Base-by-base conservation (phyloP, 2,888 invertebrate genomes). In the Mycogona germanica region DNA sequence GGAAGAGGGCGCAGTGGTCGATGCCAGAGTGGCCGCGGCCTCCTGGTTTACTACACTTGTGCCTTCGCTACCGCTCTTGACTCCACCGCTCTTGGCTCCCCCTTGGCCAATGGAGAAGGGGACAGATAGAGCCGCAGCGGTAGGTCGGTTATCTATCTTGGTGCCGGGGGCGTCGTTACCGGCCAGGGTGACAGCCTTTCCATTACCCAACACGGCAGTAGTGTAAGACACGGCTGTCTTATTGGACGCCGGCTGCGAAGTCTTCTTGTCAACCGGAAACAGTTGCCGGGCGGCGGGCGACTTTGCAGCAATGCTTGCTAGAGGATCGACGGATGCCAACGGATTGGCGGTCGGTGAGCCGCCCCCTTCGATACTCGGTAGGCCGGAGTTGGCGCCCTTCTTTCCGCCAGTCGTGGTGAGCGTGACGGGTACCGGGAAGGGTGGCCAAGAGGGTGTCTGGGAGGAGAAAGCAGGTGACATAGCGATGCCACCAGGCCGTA, bases 201-300 rank as follows among this genome's bases (percentile, higher is more conserved):
- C 57, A 52, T 55, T 57, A 9, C 60, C 53, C 26, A 61, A 60
- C 25, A 64, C 62, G 17, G 64, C 62, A 44, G 62, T 61, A 7
- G 63, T 62, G 55, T 65, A 65, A n/a, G 64, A 63, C 38, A 60
- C 66, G 61, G 72, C 71, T 63, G 73, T 69, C 70, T 79, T 78
- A 7, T 80, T 79, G 51, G 76, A 74, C 61, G 76, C 75, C 53
- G 76, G 57, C 14, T 58, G 59, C 17, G 71, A 65, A 59, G 70
- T 35, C n/a, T 59, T 58, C 51, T 63, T 62, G 14, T 66, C 67
- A 28, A 58, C 59, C 14, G 65, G 63, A 56, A 68, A 68, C 40
- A 69, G 61, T 60, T 69, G 69, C 29, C 69, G 61, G 21, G 64
- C 62, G 55, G 65, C 63, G 28, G 62, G 59, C 26, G 58, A 59